Evolutionary conservation across 1,140 invertebrate genomes (phyloP).

Genomic region (Drosophila sucinea): DNA sequence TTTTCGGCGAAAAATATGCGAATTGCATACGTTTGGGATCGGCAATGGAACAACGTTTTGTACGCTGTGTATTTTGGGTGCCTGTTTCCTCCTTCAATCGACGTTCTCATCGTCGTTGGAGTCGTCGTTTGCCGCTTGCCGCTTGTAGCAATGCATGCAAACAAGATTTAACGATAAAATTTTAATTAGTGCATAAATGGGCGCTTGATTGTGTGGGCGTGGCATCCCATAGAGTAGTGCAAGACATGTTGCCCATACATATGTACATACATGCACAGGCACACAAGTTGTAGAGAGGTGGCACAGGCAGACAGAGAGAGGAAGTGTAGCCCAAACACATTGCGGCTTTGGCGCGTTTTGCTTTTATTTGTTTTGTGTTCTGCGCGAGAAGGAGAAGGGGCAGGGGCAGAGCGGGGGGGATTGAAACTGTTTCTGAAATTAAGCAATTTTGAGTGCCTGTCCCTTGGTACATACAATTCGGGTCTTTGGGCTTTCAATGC

Average conservation of each 20-base stretch:
- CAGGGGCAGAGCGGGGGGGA: neutral
- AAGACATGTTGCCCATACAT: constrained; percentile 52
- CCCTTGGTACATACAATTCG: constrained; percentile 25
- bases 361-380: constrained; percentile 66
- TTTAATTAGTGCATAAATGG: constrained; percentile 82
- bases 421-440: constrained; percentile 35
- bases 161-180: constrained; percentile 82
- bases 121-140: constrained; percentile 23
- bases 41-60: constrained; percentile 1
- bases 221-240: constrained; percentile 42
- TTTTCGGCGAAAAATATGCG: constrained; percentile 72
- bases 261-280: constrained; percentile 6
- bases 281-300: neutral
- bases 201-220: constrained; percentile 79
- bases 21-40: constrained; percentile 61
- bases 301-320: constrained; percentile 3
- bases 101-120: neutral
- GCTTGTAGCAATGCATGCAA: constrained; percentile 78
- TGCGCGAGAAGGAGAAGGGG: constrained; percentile 10
- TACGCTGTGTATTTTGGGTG: constrained; percentile 13
- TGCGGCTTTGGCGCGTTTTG: constrained; percentile 72
- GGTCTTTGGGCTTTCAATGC: constrained; percentile 9
- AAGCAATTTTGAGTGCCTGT: constrained; percentile 53
- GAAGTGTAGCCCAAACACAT: constrained; percentile 48
- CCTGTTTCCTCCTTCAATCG: constrained; percentile 15